Percentiles rank a stretch among this genome's conserved stretches.
Evolutionary conservation across 2,797 vertebrate species (phyloP).

Genomic region (Schizothorax lantsangensis): DNA sequence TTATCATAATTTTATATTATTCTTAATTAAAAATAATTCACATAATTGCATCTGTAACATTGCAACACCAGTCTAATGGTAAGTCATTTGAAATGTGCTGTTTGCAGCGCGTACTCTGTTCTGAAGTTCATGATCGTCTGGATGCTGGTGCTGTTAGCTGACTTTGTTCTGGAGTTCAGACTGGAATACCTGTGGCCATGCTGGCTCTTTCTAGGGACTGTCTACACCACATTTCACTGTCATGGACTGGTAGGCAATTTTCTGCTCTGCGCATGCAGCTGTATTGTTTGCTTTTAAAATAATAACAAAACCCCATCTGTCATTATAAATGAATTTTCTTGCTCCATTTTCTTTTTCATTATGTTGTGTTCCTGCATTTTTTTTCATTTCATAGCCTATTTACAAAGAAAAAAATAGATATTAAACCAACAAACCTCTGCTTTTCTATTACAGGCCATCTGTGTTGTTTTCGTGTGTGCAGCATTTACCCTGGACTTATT

Average conservation of each 20-base stretch:
- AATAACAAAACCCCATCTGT: background rate
- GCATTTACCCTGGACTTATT: constrained; percentile 86
- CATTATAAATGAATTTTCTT: background rate
- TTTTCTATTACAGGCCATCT: constrained; percentile 76
- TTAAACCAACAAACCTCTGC: background rate
- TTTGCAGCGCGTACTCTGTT: constrained; percentile 80
- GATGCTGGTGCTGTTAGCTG: constrained; percentile 83
- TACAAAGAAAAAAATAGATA: background rate
- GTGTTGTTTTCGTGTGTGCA: constrained; percentile 83
- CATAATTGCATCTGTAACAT: background rate
- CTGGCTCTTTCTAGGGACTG: constrained; percentile 85
- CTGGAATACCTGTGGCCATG: constrained; percentile 87
- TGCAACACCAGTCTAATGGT: background rate
- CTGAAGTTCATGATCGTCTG: constrained; percentile 84
- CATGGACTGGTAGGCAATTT: constrained; percentile 81
- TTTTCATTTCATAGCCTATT: background rate
- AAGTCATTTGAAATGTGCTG: background rate
- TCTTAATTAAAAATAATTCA: background rate
- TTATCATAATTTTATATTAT: background rate
- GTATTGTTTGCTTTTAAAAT: background rate
- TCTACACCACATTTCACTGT: constrained; percentile 86
- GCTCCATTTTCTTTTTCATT: background rate
- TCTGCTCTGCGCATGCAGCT: background rate
- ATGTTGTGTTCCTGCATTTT: background rate
- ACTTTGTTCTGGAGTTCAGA: constrained; percentile 84